phyloP scores from a whole-genome alignment of 2,113 vertebrate species.

The Eudyptes chrysolophus region DNA sequence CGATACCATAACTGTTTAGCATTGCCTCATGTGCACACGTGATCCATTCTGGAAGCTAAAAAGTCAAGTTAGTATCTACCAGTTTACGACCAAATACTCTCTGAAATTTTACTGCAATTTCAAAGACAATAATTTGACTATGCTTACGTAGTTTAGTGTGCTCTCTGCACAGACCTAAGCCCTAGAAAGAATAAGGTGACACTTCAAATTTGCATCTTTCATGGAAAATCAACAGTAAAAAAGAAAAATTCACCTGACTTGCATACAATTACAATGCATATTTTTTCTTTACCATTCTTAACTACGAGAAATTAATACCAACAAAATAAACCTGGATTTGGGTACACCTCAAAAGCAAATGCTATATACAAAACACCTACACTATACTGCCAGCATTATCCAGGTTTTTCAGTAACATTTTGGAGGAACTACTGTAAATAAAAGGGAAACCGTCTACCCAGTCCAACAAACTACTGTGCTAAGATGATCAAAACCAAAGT shows the following conservation, averaged over 20 bases:
- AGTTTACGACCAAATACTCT: background rate
- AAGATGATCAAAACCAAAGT: background rate
- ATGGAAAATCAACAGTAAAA: background rate
- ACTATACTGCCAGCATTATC: background rate
- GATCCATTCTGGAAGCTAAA: background rate
- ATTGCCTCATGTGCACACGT: background rate
- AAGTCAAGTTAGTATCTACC: background rate
- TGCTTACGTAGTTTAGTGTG: accelerated
- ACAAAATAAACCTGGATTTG: background rate
- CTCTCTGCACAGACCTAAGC: background rate
- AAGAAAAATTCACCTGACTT: background rate
- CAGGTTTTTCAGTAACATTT: background rate
- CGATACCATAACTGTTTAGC: background rate
- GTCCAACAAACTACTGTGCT: background rate
- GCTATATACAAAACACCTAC: background rate
- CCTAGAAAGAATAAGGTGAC: background rate
- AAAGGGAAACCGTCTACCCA: background rate
- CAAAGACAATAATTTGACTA: background rate
- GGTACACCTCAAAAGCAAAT: background rate
- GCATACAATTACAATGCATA: accelerated
- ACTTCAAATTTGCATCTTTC: background rate
- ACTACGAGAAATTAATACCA: background rate
- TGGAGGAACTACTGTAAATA: background rate
- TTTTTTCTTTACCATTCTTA: background rate
- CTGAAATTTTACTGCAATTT: background rate